Percentiles rank a stretch among this genome's conserved stretches.
Evolutionary conservation across 1,140 invertebrate genomes (phyloP).

Genomic region (Drosophila neocordata): DNA sequence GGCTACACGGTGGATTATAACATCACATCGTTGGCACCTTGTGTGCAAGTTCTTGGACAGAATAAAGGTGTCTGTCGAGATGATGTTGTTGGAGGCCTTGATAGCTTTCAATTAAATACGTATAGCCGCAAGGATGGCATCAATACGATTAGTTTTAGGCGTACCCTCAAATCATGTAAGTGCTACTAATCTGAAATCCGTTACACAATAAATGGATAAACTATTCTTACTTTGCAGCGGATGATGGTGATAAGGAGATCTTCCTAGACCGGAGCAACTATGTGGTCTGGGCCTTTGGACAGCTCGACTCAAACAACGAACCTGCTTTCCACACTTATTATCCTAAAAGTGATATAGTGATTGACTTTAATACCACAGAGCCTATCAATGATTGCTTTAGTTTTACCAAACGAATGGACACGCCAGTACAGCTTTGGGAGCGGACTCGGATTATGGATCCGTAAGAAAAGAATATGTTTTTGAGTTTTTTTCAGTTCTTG

Average conservation of each 20-base stretch:
- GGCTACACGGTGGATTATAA: constrained; percentile 93
- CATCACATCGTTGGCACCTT: constrained; percentile 92
- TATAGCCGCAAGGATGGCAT: constrained; percentile 89
- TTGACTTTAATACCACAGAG: constrained; percentile 87
- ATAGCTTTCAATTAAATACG: constrained; percentile 90
- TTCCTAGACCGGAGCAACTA: constrained; percentile 86
- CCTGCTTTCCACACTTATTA: constrained; percentile 93
- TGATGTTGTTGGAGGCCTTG: constrained; percentile 88
- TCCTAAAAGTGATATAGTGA: constrained; percentile 87
- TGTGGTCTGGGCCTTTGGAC: constrained; percentile 93
- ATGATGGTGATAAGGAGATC: constrained; percentile 91
- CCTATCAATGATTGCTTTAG: constrained; percentile 87
- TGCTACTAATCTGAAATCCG: constrained; percentile 26
- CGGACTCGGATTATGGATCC: constrained; percentile 90
- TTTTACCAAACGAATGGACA: constrained; percentile 85
- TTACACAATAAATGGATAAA: background rate
- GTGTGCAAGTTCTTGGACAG: constrained; percentile 91
- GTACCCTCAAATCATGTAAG: constrained; percentile 88
- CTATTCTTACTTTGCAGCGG: constrained; percentile 83
- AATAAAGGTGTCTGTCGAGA: constrained; percentile 94
- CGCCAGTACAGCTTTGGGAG: constrained; percentile 87
- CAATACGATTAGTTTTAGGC: constrained; percentile 90
- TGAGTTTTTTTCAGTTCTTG: background rate
- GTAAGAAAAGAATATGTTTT: constrained; percentile 36
- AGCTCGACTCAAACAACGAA: constrained; percentile 89